Evolutionary conservation across 2,888 invertebrate species (phyloP).

Genomic region (Candidula unifasciata): DNA sequence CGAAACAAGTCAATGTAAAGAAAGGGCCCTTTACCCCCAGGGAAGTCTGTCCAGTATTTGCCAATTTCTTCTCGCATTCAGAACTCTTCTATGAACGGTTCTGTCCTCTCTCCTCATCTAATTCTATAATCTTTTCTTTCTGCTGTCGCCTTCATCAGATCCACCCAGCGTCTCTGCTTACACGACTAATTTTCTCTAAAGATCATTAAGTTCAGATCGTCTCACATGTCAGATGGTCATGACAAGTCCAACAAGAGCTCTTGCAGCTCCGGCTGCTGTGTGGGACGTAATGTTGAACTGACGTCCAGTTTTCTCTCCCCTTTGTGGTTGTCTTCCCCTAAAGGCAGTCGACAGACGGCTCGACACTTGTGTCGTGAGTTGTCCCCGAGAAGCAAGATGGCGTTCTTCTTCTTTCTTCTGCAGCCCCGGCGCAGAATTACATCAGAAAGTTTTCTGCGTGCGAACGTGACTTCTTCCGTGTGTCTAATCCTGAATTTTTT

Average conservation of each 20-base stretch:
- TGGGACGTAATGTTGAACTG: background rate
- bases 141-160: background rate
- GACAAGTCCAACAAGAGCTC: background rate
- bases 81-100: no score
- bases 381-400: background rate
- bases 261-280: background rate
- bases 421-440: background rate
- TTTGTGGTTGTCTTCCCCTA: constrained; percentile 4
- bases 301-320: background rate
- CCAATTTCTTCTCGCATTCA: no score
- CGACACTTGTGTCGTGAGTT: background rate
- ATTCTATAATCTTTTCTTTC: background rate
- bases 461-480: background rate
- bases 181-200: background rate
- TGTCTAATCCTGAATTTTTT: background rate
- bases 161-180: background rate
- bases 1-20: no score
- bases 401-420: background rate
- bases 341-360: constrained; percentile 16
- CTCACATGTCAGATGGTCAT: constrained; percentile 14
- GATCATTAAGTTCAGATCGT: background rate
- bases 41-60: no score
- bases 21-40: no score
- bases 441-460: background rate
- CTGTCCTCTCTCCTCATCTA: background rate